These are phyloP conservation scores for Carcharodon carcharias DNA, from an alignment of 2,797 vertebrate genomes.

Conservation along the genomic window DNA sequence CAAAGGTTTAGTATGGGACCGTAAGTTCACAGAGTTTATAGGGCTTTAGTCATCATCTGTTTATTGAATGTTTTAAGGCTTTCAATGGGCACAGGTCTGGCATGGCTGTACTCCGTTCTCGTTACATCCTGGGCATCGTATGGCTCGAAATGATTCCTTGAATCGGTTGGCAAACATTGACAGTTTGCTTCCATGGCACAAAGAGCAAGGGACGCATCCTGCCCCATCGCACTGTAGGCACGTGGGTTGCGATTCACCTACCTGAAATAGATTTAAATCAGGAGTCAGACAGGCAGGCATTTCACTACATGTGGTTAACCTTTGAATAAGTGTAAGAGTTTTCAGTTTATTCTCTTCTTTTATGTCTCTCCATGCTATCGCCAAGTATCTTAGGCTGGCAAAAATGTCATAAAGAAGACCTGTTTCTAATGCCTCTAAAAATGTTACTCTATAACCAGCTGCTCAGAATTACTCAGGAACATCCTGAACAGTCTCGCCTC, in stretches of 20 bases:
- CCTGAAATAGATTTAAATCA: slow-evolving; percentile 47
- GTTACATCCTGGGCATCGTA: slow-evolving; percentile 85
- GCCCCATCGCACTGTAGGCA: slow-evolving; percentile 82
- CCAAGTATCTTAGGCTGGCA: neutral
- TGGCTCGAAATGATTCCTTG: slow-evolving; percentile 84
- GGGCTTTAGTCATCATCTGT: neutral
- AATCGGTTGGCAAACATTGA: slow-evolving; percentile 96
- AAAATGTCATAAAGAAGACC: neutral
- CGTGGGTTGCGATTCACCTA: slow-evolving; percentile 40
- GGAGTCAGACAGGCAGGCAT: neutral
- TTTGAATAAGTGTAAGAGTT: neutral
- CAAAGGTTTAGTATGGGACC: neutral
- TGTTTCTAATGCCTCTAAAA: neutral
- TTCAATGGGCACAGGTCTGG: slow-evolving; percentile 65
- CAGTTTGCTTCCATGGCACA: slow-evolving; percentile 96
- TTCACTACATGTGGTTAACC: neutral
- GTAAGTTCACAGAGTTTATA: neutral
- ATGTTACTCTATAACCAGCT: neutral
- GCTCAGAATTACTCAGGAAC: neutral
- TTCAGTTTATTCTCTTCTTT: neutral
- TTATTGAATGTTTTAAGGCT: neutral
- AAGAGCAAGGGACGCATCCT: slow-evolving; percentile 79
- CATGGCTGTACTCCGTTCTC: slow-evolving; percentile 81
- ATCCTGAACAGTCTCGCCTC: neutral
- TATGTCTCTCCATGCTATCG: neutral